Conservation (phyloP, 2,888 invertebrate species). For the Actias luna region DNA sequence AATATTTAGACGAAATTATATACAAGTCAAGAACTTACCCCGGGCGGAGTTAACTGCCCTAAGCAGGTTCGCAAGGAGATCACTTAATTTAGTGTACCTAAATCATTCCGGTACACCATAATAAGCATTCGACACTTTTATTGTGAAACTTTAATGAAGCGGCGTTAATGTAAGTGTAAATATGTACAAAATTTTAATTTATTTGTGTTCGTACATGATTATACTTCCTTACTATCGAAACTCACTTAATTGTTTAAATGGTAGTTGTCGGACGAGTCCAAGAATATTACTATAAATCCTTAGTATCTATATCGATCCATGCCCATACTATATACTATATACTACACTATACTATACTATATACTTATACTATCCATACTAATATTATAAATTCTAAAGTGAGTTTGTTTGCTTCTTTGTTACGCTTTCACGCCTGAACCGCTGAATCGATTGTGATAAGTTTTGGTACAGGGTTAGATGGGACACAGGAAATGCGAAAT, state of each 20-base stretch:
- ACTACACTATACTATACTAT: no score
- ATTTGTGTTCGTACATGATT: not conserved
- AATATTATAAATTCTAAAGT: no score
- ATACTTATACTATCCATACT: no score
- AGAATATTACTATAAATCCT: no score
- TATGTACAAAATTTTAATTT: not conserved
- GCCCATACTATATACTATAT: no score
- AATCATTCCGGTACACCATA: not conserved
- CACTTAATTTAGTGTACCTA: constrained; percentile 1
- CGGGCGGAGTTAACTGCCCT: not conserved
- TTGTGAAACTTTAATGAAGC: not conserved
- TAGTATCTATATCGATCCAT: no score
- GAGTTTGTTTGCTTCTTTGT: no score
- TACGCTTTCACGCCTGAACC: no score
- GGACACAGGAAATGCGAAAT: no score
- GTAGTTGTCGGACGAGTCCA: no score
- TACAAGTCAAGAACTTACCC: not conserved
- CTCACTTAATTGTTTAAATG: not conserved
- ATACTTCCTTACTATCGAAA: not conserved
- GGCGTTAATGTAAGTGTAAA: not conserved
- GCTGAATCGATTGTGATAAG: no score
- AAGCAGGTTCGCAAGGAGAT: not conserved
- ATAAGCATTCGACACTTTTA: not conserved
- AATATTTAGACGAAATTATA: not conserved
- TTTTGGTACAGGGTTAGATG: no score